phyloP scores from a whole-genome alignment of 1,140 invertebrate genomes.

The Pseudomyrmex flavicornis region DNA sequence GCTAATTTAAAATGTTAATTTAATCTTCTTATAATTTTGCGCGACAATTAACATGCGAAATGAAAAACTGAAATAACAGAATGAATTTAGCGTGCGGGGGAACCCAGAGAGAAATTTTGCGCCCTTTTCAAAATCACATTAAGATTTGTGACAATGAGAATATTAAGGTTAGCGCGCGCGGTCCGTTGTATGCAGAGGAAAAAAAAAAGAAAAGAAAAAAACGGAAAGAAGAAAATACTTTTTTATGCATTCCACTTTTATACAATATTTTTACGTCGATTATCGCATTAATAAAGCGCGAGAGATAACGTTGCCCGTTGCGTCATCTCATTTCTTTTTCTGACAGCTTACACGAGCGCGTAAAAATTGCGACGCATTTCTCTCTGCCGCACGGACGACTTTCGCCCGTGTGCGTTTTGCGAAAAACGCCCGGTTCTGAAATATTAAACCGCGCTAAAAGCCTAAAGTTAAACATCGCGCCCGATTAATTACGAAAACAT shows the following conservation, averaged over 20 bases:
- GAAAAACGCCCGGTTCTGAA: conserved; percentile 43
- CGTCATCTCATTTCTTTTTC: conserved; percentile 20
- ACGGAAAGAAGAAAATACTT: neutral
- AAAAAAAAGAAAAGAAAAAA: neutral
- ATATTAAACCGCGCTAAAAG: conserved; percentile 60
- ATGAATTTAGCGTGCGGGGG: too few species aligned
- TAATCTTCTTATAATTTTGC: neutral
- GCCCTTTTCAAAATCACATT: neutral
- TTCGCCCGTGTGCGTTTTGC: neutral
- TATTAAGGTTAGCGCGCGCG: conserved; percentile 23
- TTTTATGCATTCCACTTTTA: neutral
- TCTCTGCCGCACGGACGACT: conserved; percentile 27
- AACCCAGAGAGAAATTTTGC: neutral
- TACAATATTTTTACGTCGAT: conserved; percentile 35
- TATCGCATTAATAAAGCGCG: conserved; percentile 44
- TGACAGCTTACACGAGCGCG: conserved; percentile 28
- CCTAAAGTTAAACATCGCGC: conserved; percentile 60
- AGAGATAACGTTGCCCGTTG: conserved; percentile 42
- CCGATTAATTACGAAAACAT: conserved; percentile 60
- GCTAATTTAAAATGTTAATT: conserved; percentile 36
- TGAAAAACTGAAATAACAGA: neutral
- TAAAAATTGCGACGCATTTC: conserved; percentile 58
- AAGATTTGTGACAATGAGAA: conserved; percentile 5
- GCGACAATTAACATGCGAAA: neutral
- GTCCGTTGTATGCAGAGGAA: neutral